Conservation (phyloP, 2,797 vertebrate species). For the Sarcoramphus papa region DNA sequence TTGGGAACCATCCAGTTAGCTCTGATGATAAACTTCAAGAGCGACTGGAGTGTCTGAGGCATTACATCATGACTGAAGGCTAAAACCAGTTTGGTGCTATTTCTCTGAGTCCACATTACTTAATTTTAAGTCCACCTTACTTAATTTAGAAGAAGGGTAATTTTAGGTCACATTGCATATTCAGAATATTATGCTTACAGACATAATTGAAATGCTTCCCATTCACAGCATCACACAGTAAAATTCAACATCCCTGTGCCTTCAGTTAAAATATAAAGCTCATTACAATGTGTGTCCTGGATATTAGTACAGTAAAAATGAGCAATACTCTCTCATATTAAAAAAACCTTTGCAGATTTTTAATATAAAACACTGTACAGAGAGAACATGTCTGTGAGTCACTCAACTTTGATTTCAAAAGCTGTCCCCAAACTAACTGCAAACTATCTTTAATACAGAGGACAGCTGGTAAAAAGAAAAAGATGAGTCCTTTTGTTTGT, state of each 20-base stretch:
- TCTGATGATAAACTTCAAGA: background rate
- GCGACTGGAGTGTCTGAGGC: background rate
- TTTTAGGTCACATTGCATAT: background rate
- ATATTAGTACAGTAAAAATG: background rate
- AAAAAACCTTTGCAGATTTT: background rate
- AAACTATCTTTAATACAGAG: background rate
- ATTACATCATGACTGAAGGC: background rate
- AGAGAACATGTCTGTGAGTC: background rate
- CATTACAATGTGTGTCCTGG: background rate
- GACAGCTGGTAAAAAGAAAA: background rate
- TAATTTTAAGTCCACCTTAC: background rate
- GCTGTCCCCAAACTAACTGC: background rate
- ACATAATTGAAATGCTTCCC: background rate
- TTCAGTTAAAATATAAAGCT: background rate
- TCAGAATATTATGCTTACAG: background rate
- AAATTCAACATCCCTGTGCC: background rate
- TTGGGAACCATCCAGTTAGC: background rate
- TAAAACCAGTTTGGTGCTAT: background rate
- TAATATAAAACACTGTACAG: background rate
- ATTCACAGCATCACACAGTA: background rate
- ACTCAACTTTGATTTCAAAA: background rate
- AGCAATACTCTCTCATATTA: background rate
- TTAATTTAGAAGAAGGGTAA: background rate
- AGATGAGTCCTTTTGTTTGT: background rate
- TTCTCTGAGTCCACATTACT: background rate